These are phyloP conservation scores for Euplagia quadripunctaria DNA, from an alignment of 2,888 invertebrate genomes.

Conservation along the genomic window DNA sequence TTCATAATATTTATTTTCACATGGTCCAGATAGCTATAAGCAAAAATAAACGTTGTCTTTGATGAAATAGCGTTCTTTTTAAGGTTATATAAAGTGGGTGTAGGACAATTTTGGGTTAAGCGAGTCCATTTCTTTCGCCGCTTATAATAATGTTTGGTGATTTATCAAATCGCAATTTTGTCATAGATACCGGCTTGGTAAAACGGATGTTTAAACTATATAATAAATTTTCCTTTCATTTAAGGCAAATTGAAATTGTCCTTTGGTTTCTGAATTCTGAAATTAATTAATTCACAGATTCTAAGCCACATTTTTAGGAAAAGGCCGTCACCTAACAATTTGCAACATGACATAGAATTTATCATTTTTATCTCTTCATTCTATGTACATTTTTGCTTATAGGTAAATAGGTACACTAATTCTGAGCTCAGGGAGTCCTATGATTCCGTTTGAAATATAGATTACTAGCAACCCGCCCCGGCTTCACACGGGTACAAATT, in stretches of 20 bases:
- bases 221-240: slow-evolving; percentile 67
- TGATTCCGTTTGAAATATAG: too few species aligned
- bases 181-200: slow-evolving; percentile 86
- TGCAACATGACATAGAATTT: too few species aligned
- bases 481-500: too few species aligned
- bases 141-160: slow-evolving; percentile 85
- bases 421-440: too few species aligned
- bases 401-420: too few species aligned
- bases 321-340: too few species aligned
- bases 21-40: slow-evolving; percentile 39
- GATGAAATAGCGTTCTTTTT: slow-evolving; percentile 56
- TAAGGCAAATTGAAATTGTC: slow-evolving; percentile 42
- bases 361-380: too few species aligned
- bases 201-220: slow-evolving; percentile 71
- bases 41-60: slow-evolving; percentile 56
- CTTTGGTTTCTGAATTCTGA: slow-evolving; percentile 17
- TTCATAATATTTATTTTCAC: slow-evolving; percentile 76
- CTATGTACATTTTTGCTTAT: too few species aligned
- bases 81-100: slow-evolving; percentile 42
- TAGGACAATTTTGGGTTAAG: slow-evolving; percentile 76
- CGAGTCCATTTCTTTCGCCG: slow-evolving; percentile 84
- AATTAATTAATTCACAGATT: too few species aligned
- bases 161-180: slow-evolving; percentile 87
- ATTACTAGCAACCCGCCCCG: too few species aligned
- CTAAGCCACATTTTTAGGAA: too few species aligned